Evolutionary conservation across 2,113 vertebrate species (phyloP), one percentile per base, ranked within the genome.

Genomic region (Vulpes lagopus): DNA sequence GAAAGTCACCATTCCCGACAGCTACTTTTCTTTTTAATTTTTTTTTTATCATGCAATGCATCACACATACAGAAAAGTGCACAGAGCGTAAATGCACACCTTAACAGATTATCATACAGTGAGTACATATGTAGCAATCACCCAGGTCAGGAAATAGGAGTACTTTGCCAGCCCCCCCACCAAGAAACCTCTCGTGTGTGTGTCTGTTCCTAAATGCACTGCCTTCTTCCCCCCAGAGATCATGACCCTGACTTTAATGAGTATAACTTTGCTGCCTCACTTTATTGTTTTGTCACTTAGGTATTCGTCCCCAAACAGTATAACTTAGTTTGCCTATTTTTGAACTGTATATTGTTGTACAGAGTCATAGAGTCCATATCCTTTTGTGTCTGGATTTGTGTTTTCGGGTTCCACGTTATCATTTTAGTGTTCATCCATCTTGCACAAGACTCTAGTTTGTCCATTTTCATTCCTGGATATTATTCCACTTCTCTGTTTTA

Each of bases 1-100:
- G 65, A 96, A 94, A 95, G 51, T 87, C 92, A 80, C 91, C 96
- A 80, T 89, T 97, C 92, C 96, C 92, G 87, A 51, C 94, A 95
- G 90, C 95, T 96, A 20, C 96, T 98, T 98, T 96, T 94, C 97
- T 98, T 91, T 83, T 74, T 71, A 64, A 27, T 3, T 59, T 94
- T 83, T 83, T 60, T 91, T 91, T 67, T 59, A 82, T 67, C 86
- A 79, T 60, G 43, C 90, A 92, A 91, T 96, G 97, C 85, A 94
- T 95, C 97, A 94, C 95, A 97, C 95, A 71, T 85, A 95, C 74
- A 97, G 22, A 43, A 95, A 19, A 5, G 0, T 69, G 79, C 80
- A 96, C 12, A 14, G 73, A 53, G 83, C 27, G 55, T 79, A 95
- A 97, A 97, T 97, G 89, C 43, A 32, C 71, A 38, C 25, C 79